phyloP scores from a whole-genome alignment of 2,797 vertebrate genomes.

The Dendrocincla tyrannina region DNA sequence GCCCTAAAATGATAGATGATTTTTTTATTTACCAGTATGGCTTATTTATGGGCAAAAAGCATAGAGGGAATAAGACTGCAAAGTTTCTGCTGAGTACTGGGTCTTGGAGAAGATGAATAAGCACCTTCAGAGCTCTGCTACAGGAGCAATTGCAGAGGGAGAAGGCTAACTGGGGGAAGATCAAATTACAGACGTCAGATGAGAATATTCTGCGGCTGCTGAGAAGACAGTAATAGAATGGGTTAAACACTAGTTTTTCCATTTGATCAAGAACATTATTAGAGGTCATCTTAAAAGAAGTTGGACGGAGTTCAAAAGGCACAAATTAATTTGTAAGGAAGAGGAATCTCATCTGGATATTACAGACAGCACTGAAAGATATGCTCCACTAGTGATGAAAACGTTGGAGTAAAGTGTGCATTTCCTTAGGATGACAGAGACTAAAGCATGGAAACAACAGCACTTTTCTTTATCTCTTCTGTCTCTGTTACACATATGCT shows the following conservation, averaged over 20 bases:
- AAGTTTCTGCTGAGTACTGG: neutral
- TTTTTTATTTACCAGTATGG: conserved; percentile 5
- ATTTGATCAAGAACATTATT: neutral
- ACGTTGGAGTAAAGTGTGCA: neutral
- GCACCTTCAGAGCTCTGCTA: neutral
- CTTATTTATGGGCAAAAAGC: conserved; percentile 1
- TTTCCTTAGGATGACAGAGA: neutral
- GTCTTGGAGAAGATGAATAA: neutral
- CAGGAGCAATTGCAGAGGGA: neutral
- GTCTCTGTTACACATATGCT: neutral
- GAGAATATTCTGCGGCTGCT: neutral
- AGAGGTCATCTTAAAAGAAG: neutral
- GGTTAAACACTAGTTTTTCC: neutral
- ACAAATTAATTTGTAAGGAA: neutral
- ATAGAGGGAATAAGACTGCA: neutral
- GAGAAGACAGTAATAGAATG: neutral
- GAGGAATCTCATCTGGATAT: neutral
- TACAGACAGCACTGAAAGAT: neutral
- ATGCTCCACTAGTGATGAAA: neutral
- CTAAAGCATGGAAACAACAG: neutral
- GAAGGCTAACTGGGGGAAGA: neutral
- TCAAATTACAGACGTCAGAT: neutral
- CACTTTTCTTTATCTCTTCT: neutral
- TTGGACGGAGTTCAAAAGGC: neutral
- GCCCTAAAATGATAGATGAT: neutral